Base-by-base conservation (phyloP, 2,113 vertebrate genomes). In the Xiphophorus maculatus region DNA sequence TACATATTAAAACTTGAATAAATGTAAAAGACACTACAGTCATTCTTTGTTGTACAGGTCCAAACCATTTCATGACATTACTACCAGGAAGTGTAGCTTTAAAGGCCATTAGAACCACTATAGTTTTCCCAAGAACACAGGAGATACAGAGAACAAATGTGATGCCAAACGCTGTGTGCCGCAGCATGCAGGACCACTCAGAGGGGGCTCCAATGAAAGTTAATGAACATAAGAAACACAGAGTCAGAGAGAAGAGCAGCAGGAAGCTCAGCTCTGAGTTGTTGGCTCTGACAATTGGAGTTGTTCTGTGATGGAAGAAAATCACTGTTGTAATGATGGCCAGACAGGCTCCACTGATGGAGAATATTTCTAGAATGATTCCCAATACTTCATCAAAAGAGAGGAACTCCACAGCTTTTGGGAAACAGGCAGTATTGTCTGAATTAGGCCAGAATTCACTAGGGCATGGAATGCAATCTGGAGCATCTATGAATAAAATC, bases 211-310 rank as follows among this genome's bases (percentile, higher is more conserved):
- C 62, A 32, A 63, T 63, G 15, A 63, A 63, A 8, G 62, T 63
- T 63, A 63, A 22, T 63, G 62, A 63, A 63, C 62, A 63, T 32
- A 63, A 63, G 6, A 63, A 63, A 32, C 62, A 63, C 62, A 63
- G 29, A 63, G 62, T 63, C 62, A 63, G 29, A 63, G 62, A 63
- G 29, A 63, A 32, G 29, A 63, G 62, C 62, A 63, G 62, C 29
- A 63, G 29, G 62, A 63, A 63, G 29, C 62, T 63, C 62, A 63
- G 62, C 30, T 63, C 62, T 33, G 62, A 63, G 81, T 94, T 94
- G 66, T 93, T 93, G 71, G 92, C 93, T 35, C 71, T 90, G 15
- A 93, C 91, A 33, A 93, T 91, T 0, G 92, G 90, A 14, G 91
- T 87, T 0, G 81, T 66, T 29, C 81, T 91, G 79, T 93, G 72